phyloP scores from a whole-genome alignment of 2,113 vertebrate species.

The Scytalopus superciliaris region DNA sequence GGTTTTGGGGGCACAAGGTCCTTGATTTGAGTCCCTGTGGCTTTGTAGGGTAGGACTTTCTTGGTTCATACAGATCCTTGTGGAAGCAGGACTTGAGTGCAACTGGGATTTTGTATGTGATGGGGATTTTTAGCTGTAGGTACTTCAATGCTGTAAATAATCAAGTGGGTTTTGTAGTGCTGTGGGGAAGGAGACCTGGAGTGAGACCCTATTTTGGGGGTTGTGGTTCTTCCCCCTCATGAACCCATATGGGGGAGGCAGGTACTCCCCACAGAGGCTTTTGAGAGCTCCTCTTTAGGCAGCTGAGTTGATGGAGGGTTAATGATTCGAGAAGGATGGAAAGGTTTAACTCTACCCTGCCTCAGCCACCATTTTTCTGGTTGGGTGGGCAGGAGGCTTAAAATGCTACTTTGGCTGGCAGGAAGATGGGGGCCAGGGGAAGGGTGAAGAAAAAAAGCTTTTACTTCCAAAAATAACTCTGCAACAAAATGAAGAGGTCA shows the following conservation, averaged over 20 bases:
- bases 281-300: neutral
- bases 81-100: neutral
- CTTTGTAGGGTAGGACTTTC: neutral
- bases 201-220: neutral
- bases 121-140: neutral
- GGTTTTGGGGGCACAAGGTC: neutral
- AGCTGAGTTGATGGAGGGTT: neutral
- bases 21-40: accelerated
- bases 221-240: neutral
- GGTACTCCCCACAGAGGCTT: neutral
- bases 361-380: conserved; percentile 62
- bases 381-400: conserved; percentile 48
- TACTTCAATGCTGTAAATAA: neutral
- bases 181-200: neutral
- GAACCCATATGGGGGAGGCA: neutral
- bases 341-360: conserved; percentile 44
- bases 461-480: conserved; percentile 63
- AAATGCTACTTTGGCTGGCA: conserved; percentile 63
- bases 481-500: conserved; percentile 3
- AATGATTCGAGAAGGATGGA: neutral
- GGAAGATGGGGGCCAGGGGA: neutral
- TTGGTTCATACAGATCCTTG: accelerated
- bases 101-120: neutral
- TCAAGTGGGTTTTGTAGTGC: neutral
- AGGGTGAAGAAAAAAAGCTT: conserved; percentile 52